Percentiles rank a stretch among this genome's conserved stretches.
Conservation (phyloP, 2,113 vertebrate species). For the Gracilinanus agilis region DNA sequence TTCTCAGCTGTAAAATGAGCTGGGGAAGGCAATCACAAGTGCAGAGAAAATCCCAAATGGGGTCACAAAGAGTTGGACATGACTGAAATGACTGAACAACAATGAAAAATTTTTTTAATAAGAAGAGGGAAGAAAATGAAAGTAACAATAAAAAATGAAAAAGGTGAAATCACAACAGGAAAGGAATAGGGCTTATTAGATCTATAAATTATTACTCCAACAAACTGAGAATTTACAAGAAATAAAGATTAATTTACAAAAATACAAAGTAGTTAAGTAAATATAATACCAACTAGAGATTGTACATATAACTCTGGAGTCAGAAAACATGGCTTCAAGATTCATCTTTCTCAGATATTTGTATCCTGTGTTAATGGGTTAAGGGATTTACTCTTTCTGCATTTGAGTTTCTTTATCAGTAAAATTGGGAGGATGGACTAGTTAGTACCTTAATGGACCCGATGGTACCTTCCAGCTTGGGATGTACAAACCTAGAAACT, state of each 20-base stretch:
- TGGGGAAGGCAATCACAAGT: too few species aligned
- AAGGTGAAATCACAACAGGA: not conserved
- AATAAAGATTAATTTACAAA: not conserved
- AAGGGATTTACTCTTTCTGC: not conserved
- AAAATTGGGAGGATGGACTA: not conserved
- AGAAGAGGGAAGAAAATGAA: not conserved
- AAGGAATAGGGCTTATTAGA: not conserved
- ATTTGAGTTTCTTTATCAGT: not conserved
- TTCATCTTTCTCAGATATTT: not conserved
- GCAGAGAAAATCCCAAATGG: too few species aligned
- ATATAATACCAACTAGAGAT: not conserved
- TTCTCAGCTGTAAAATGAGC: too few species aligned
- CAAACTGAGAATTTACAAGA: not conserved
- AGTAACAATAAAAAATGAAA: not conserved
- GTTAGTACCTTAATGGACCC: not conserved
- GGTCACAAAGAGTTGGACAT: too few species aligned
- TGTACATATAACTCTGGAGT: not conserved
- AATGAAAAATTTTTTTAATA: not conserved
- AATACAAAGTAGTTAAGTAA: not conserved
- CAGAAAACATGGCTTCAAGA: not conserved
- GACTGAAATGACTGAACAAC: too few species aligned
- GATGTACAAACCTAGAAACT: not conserved
- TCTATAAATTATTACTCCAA: not conserved
- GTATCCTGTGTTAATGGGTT: not conserved
- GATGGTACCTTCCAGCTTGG: not conserved